Percentiles rank a stretch among this genome's conserved stretches.
phyloP scores from a whole-genome alignment of 2,113 vertebrate genomes.

The Chloropsis cyanopogon region DNA sequence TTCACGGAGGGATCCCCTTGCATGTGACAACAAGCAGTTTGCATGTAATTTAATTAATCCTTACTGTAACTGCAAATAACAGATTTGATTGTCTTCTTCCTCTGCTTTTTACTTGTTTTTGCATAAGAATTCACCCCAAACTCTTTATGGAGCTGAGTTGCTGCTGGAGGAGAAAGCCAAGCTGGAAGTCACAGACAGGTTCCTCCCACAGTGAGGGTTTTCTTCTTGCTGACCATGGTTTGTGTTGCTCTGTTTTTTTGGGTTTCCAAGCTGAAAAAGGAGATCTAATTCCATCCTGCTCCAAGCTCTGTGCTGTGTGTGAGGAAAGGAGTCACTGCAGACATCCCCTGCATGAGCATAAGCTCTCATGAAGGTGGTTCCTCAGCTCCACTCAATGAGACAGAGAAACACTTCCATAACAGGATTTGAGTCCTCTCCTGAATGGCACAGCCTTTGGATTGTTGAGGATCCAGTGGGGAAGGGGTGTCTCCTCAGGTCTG shows the following conservation, averaged over 20 bases:
- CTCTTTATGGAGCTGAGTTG: background rate
- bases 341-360: background rate
- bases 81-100: background rate
- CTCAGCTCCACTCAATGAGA: rapidly evolving
- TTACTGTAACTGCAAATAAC: background rate
- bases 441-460: rapidly evolving
- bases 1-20: background rate
- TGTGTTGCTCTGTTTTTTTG: background rate
- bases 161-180: background rate
- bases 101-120: background rate
- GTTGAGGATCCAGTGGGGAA: background rate
- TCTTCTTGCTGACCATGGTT: background rate
- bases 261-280: background rate
- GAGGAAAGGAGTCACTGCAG: background rate
- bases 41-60: background rate
- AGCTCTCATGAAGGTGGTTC: background rate
- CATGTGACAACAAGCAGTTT: background rate
- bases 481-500: background rate
- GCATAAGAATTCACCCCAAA: background rate
- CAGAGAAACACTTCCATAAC: background rate
- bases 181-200: rapidly evolving
- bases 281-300: background rate
- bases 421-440: background rate
- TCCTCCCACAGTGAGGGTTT: background rate
- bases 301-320: rapidly evolving